Evolutionary conservation across 2,797 vertebrate species (phyloP), one percentile per base, ranked within the genome.

Genomic region (Decapterus maruadsi): DNA sequence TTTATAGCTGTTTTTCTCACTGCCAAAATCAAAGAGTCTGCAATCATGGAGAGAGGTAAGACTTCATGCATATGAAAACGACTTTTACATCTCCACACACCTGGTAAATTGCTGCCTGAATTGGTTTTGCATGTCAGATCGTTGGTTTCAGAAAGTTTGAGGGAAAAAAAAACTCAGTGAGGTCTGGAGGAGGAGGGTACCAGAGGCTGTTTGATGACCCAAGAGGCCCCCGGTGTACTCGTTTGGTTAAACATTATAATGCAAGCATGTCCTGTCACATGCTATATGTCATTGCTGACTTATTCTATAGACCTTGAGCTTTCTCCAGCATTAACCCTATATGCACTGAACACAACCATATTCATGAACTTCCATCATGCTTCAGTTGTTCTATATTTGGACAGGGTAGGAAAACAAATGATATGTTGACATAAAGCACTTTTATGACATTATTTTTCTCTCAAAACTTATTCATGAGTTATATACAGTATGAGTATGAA

Each of bases 271-370:
- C 58, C 34, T 42, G 26, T 54, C 51, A 63, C 40, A 8, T 56
- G 50, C 20, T 60, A 34, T 55, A 40, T 48, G 6, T 56, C 19
- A 8, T 1, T 68, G 17, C 46, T 42, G 22, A 16, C 17, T 29
- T 38, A 67, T 65, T 14, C 11, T 16, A 29, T 26, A 42, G 38
- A 16, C n/a, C 12, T 12, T 9, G 4, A 6, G 46, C 16, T 46
- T 46, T 19, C 14, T 34, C 6, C 4, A 12, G 34, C 7, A 4
- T 38, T 16, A 58, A 40, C 12, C 17, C 26, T 26, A 50, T 31
- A 10, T 66, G 19, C 8, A 65, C 34, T 22, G 45, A 65, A 73
- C 43, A 65, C 17, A 51, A 57, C 43, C 36, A 53, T 22, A 31
- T 20, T 51, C 12, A 20, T 40, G 14, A 22, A 59, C 9, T n/a